Evolutionary conservation across 2,797 vertebrate genomes (phyloP), one percentile per base, ranked within the genome.

Genomic region (Discoglossus pictus): DNA sequence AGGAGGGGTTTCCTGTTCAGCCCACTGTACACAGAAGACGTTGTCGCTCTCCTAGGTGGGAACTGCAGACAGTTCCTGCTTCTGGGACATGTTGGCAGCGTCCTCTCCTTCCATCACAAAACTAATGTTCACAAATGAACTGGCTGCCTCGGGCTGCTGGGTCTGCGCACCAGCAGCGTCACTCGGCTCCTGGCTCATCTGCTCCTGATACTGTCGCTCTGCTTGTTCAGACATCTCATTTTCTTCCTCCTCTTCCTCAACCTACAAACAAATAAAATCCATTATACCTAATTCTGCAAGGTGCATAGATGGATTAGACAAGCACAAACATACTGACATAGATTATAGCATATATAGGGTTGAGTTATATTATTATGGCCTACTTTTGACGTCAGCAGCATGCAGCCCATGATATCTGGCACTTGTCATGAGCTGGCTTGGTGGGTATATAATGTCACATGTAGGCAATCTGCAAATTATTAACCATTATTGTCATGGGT

Each of bases 191-290:
- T 83, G 85, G 56, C 77, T 80, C 55, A 80, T 87, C 11, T 88
- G 81, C 43, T 91, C 88, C 56, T 90, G 85, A 23, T 91, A 91
- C 47, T 83, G 82, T 43, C 83, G 89, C 73, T 95, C 94, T 1
- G 93, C 93, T 83, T 90, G 92, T 78, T 98, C 94, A 8, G 94
- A 93, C 84, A 96, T 85, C 8, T 81, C 90, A 70, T 87, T 94
- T 77, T 96, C 94, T 75, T 94, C 92, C 2, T 92, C 90, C 18
- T 94, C 92, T 8, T 95, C 93, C 61, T 97, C 95, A 60, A 91
- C 92, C 94, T 97, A 79, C 48, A 79, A 74, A 65, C 0, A 61
- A 35, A 12, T 9, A 53, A 4, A n/a, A 35, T 35, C 6, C 31
- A 17, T 34, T 35, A 51, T 13, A 16, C n/a, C n/a, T n/a, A n/a